A percentile compares a stretch with the other conserved stretches of the same genome.
Evolutionary conservation across 1,140 invertebrate genomes (phyloP).

Genomic region (Saccostrea echinata): DNA sequence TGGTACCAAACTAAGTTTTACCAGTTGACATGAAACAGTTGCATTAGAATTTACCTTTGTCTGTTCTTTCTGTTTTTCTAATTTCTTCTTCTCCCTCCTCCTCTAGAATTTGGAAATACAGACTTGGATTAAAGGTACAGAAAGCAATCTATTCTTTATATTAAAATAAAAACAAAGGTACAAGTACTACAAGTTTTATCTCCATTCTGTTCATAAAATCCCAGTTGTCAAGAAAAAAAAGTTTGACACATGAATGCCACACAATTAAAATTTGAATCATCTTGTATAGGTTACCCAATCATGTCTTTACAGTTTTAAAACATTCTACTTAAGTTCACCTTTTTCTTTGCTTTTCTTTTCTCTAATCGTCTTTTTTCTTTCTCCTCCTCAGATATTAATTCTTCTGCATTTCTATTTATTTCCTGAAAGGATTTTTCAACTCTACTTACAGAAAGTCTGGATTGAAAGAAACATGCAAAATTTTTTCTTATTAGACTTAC

Average conservation of each 20-base stretch:
- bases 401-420: conserved; percentile 75
- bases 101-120: conserved; percentile 66
- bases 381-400: conserved; percentile 78
- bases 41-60: not conserved
- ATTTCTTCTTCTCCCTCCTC: conserved; percentile 75
- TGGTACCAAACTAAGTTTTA: too few relatives aligned
- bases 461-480: too few relatives aligned
- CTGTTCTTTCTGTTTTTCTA: conserved; percentile 69
- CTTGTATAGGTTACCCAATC: not conserved
- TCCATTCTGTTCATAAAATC: too few relatives aligned
- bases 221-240: too few relatives aligned
- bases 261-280: not conserved
- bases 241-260: too few relatives aligned
- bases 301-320: not conserved
- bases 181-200: too few relatives aligned
- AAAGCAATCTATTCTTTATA: too few relatives aligned
- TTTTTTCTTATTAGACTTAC: too few relatives aligned
- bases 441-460: too few relatives aligned
- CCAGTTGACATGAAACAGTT: too few relatives aligned
- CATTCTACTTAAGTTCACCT: conserved; percentile 60
- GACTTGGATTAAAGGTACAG: too few relatives aligned
- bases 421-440: conserved; percentile 63
- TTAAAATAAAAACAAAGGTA: too few relatives aligned
- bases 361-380: conserved; percentile 76
- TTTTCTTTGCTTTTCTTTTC: conserved; percentile 78